Evolutionary conservation across 2,888 invertebrate genomes (phyloP), one percentile per base, ranked within the genome.

Genomic region (Brachyopa scutellaris): DNA sequence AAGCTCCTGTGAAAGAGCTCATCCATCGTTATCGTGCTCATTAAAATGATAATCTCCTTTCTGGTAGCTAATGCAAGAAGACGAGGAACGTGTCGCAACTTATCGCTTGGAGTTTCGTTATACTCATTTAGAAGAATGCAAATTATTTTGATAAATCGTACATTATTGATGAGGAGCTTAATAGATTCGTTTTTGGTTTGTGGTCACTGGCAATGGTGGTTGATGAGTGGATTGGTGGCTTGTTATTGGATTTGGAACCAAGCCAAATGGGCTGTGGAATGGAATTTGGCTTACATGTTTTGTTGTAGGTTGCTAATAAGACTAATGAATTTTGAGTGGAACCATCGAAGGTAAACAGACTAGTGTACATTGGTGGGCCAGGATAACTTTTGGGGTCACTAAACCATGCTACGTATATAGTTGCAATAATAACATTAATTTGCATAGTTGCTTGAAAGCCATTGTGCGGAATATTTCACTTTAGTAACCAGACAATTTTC

Each of bases 21-120:
- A 49, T 36, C 45, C 36, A 62, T 47, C 33, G 33, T 62, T 15
- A 15, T 13, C 47, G 19, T 33, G 47, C 62, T 62, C 47, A 62
- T 62, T 62, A 47, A 15, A n/a, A 23, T 49, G 6, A 62, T 62
- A 33, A 47, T 62, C 47, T 47, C 15, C 29, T 47, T 2, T 9
- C 13, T 21, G 33, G 19, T n/a, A n/a, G n/a, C n/a, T n/a, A 42
- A 31, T 61, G 31, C 31, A 29, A 31, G 26, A 59, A 26, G 62
- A 47, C 13, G 33, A 23, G 1, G 21, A 33, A 26, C 9, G 15
- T 15, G 15, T 23, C 26, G 23, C 26, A 42, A 26, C 57, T 51
- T 31, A 31, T 31, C 31, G n/a, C 51, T 31, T n/a, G 17, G n/a
- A 51, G 29, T 17, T 51, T 51, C 17, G 51, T n/a, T 19, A 19